A percentile compares a stretch with the other conserved stretches of the same genome.
Evolutionary conservation across 2,113 vertebrate genomes (phyloP).

Genomic region (Heliornis fulica): DNA sequence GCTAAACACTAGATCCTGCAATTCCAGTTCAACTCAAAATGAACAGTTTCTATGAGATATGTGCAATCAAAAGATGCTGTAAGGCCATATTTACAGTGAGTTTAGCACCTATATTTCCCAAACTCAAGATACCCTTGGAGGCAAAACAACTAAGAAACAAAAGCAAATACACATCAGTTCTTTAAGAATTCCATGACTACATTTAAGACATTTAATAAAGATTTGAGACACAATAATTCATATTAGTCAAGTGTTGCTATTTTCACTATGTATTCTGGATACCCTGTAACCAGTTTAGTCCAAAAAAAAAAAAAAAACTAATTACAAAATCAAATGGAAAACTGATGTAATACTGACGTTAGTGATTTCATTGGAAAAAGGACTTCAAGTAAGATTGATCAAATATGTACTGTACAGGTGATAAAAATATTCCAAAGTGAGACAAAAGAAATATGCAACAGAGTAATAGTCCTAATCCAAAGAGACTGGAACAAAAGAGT

Average conservation of each 20-base stretch:
- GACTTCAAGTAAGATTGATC: not conserved
- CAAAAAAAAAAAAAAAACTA: not conserved
- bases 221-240: not conserved
- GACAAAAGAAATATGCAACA: not conserved
- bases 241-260: not conserved
- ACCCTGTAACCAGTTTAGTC: not conserved
- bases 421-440: not conserved
- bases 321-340: not conserved
- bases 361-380: not conserved
- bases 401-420: not conserved
- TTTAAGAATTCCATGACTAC: not conserved
- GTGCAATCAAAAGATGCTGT: not conserved
- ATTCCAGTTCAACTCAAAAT: not conserved
- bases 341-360: not conserved
- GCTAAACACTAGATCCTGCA: not conserved
- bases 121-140: not conserved
- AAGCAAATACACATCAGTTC: not conserved
- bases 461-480: not conserved
- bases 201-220: not conserved
- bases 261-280: not conserved
- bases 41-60: not conserved
- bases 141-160: not conserved
- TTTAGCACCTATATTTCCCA: not conserved
- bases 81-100: not conserved
- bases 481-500: not conserved